phyloP scores from a whole-genome alignment of 2,113 vertebrate genomes.

The Lophochroa leadbeateri region DNA sequence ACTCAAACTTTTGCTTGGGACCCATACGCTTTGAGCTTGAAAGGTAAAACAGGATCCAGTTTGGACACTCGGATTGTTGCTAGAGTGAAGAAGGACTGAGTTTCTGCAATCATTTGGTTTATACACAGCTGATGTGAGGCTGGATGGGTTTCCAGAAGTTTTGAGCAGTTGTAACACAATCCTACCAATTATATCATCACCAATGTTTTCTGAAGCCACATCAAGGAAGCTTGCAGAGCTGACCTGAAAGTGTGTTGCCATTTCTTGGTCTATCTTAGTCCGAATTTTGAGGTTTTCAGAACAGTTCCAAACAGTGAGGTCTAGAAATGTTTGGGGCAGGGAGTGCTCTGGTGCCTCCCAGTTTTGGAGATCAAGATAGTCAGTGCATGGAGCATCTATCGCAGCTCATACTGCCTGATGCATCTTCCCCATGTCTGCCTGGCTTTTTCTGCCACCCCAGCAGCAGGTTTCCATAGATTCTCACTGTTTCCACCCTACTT shows the following conservation, averaged over 20 bases:
- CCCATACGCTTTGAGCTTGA: accelerated
- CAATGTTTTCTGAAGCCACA: not conserved
- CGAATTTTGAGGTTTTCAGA: not conserved
- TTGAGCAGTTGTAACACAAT: not conserved
- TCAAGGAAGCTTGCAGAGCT: not conserved
- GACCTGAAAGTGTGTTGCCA: not conserved
- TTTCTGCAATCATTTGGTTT: not conserved
- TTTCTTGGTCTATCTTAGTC: not conserved
- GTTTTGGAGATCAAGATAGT: not conserved
- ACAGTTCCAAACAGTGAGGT: not conserved
- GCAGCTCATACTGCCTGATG: not conserved
- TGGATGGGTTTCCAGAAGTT: not conserved
- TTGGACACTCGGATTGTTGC: not conserved
- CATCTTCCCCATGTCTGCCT: not conserved
- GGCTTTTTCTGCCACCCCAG: not conserved
- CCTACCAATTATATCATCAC: not conserved
- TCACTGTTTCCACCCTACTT: not conserved
- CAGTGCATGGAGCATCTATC: not conserved
- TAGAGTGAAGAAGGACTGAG: not conserved
- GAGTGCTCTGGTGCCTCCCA: not conserved
- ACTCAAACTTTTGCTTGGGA: not conserved
- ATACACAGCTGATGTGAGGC: not conserved
- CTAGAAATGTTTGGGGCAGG: not conserved
- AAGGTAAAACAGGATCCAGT: not conserved
- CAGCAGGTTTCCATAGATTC: not conserved